These are phyloP conservation scores for Oceanodroma tethys DNA, from an alignment of 2,113 vertebrate species.

Conservation along the genomic window DNA sequence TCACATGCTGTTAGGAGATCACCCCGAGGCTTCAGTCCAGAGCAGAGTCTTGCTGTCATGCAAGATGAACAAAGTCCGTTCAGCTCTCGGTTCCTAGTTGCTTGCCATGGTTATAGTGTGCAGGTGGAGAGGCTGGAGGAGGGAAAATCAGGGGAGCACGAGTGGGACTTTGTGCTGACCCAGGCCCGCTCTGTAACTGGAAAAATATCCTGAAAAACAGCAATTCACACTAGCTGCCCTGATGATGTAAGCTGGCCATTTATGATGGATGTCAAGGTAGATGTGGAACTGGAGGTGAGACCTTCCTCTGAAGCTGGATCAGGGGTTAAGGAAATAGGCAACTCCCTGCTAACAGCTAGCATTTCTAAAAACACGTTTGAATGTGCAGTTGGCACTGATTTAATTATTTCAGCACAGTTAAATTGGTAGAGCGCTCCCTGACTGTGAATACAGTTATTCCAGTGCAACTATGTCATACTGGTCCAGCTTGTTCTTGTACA, in stretches of 20 bases:
- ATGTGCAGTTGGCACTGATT: not conserved
- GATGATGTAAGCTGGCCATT: not conserved
- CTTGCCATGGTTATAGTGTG: not conserved
- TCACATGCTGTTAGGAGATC: not conserved
- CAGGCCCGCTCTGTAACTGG: not conserved
- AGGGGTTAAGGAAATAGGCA: not conserved
- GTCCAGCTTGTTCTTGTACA: not conserved
- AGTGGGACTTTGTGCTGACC: not conserved
- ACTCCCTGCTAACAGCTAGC: not conserved
- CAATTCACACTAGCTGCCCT: not conserved
- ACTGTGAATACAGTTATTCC: not conserved
- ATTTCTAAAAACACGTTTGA: not conserved
- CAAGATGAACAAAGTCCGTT: not conserved
- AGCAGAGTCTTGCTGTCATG: not conserved
- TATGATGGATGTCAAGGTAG: not conserved
- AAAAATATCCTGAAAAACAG: not conserved
- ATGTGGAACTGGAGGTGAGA: not conserved
- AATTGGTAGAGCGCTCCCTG: not conserved
- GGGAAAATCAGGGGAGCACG: not conserved
- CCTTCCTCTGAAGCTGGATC: not conserved
- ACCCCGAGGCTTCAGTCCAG: not conserved
- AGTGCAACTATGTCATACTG: not conserved
- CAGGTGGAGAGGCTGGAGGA: not conserved
- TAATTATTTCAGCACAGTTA: not conserved
- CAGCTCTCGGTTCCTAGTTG: not conserved